Base-by-base conservation (phyloP, 2,113 vertebrate species). In the Anolis carolinensis region DNA sequence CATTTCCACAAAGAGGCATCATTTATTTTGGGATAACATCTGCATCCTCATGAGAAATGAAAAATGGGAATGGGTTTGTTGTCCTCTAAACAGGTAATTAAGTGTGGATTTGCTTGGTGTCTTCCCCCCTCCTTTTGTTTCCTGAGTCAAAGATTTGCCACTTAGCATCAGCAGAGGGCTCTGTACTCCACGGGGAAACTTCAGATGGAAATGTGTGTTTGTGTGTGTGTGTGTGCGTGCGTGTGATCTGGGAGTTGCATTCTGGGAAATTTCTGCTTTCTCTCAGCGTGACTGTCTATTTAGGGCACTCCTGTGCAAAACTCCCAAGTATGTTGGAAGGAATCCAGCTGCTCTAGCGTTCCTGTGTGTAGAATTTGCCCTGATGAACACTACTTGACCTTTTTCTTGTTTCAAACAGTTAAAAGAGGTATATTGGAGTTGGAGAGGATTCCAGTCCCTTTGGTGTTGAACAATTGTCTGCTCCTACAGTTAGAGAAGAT, bases 321-420 rank as follows among this genome's bases (percentile, higher is more conserved):
- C 77, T 91, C 70, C 74, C 4, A 74, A 80, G 65, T 23, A 8
- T 44, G 81, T 36, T 93, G 94, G 94, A 89, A 78, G 55, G 63
- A 20, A 32, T 75, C 94, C 94, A 93, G 91, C 78, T 39, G 23
- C 59, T 68, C 89, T 89, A 32, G 36, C 91, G 89, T 95, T 91
- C 93, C 90, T 71, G 34, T 8, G 39, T 83, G 80, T 82, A 91
- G 93, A 91, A 93, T 92, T 91, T 93, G 88, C 91, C 92, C 94
- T 88, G 85, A 79, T 93, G 5, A 91, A 50, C 84, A 82, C 87
- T 27, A 82, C 92, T 78, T 91, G 94, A 92, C 94, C 94, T 93
- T 90, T 91, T 89, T 88, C 88, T 82, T 10, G 23, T 91, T 89
- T 81, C 16, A 86, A 87, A 39, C 84, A 90, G 83, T 81, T 65